Evolutionary conservation across 2,113 vertebrate species (phyloP).

Genomic region (Rana temporaria): DNA sequence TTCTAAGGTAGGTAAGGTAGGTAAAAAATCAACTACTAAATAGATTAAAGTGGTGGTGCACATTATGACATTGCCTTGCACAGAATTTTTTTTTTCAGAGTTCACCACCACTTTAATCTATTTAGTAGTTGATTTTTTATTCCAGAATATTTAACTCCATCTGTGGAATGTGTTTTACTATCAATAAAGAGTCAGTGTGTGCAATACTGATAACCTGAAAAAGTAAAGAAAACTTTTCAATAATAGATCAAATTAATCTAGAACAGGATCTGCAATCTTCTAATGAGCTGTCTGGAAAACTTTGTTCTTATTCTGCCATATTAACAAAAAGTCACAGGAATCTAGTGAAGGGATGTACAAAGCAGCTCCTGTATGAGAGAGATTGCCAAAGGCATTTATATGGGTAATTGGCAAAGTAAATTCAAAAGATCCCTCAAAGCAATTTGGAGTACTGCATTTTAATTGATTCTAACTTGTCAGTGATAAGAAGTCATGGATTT

Average conservation of each 20-base stretch:
- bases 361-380: slow-evolving; percentile 6
- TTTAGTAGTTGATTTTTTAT: too few relatives aligned
- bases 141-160: too few relatives aligned
- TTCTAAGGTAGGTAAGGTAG: too few relatives aligned
- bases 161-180: neutral
- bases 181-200: neutral
- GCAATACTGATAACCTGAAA: neutral
- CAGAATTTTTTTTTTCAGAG: too few relatives aligned
- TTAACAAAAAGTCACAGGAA: slow-evolving; percentile 9
- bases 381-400: slow-evolving; percentile 7
- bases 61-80: too few relatives aligned
- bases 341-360: slow-evolving; percentile 16
- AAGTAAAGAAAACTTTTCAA: slow-evolving; percentile 2
- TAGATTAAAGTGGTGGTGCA: too few relatives aligned
- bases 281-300: slow-evolving; percentile 23
- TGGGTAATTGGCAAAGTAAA: slow-evolving; percentile 49
- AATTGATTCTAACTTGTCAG: slow-evolving; percentile 36
- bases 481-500: slow-evolving; percentile 49
- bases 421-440: slow-evolving; percentile 41
- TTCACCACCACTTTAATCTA: too few relatives aligned
- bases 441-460: slow-evolving; percentile 31
- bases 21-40: too few relatives aligned
- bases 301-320: neutral
- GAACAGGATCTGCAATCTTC: slow-evolving; percentile 11
- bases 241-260: slow-evolving; percentile 18